Base-by-base conservation (phyloP, 2,113 vertebrate genomes). In the Platanista minor region DNA sequence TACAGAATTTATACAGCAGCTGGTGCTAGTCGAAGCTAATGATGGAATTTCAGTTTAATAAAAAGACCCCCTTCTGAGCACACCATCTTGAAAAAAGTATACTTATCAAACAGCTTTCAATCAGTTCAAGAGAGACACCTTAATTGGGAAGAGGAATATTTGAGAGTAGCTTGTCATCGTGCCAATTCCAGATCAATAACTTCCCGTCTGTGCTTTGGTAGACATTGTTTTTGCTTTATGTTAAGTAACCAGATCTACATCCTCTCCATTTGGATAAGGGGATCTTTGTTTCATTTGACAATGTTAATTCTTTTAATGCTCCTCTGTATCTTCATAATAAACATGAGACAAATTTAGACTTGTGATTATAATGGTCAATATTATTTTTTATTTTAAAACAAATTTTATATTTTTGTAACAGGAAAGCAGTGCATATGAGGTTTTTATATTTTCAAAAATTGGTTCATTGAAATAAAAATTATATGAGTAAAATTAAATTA, bases 61-160 rank as follows among this genome's bases (percentile, higher is more conserved):
- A 96, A 97, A 97, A 97, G 97, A 96, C 96, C 96, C 95, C 96
- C 97, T 95, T 90, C 95, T 77, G 97, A 96, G 97, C 52, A 96
- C n/a, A 97, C 96, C 90, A 87, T 96, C 95, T 97, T 93, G 92
- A 94, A 98, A 93, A 98, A 97, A 97, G 94, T 97, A 87, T 96
- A 96, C 92, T 97, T 97, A 93, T 90, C 92, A 93, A 97, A 96
- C 77, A 84, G 96, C 96, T 97, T 97, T 97, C 97, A 98, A 96
- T 98, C 97, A 97, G 92, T 90, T 98, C 96, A 97, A 97, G 97
- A 98, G 97, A 95, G 97, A 94, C 87, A 96, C 95, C 80, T 96
- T 97, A 97, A 97, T 96, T 97, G 97, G 97, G 83, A 95, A 91
- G 96, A 95, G 87, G 91, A 95, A 97, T 92, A 97, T 90, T 43